Percentiles rank a stretch among this genome's conserved stretches.
These are phyloP conservation scores for Megaceryle maxima DNA, from an alignment of 2,113 vertebrate genomes.

Conservation along the genomic window DNA sequence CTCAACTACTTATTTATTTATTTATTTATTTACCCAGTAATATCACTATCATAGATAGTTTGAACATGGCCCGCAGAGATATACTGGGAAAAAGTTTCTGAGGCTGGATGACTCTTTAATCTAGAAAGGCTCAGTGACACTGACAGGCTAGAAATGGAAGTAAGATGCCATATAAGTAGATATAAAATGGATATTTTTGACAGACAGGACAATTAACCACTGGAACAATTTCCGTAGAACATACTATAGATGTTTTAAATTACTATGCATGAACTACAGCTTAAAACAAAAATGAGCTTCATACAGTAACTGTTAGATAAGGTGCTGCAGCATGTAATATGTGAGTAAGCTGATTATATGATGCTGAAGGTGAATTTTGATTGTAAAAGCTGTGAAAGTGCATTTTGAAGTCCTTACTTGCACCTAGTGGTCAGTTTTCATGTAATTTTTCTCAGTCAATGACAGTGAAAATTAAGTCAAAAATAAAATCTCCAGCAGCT, in stretches of 20 bases:
- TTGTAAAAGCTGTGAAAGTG: neutral
- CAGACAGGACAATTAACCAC: neutral
- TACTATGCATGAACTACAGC: neutral
- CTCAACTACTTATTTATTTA: accelerated
- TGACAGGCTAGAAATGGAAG: neutral
- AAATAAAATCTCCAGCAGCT: neutral
- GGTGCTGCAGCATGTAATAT: neutral
- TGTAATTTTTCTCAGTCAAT: neutral
- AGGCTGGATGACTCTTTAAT: neutral
- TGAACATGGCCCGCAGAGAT: neutral
- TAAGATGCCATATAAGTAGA: neutral
- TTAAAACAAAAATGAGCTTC: neutral
- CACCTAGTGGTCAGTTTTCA: neutral
- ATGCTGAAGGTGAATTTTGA: neutral
- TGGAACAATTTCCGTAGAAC: neutral
- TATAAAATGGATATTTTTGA: neutral
- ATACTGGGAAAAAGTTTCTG: neutral
- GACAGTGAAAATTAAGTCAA: neutral
- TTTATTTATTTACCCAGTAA: neutral
- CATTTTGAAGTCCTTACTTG: neutral
- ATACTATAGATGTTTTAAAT: neutral
- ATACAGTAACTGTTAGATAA: neutral
- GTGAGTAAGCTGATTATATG: neutral
- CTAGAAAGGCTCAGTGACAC: neutral
- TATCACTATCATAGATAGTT: neutral